Conservation (phyloP, 2,797 vertebrate species). For the Notamacropus eugenii region DNA sequence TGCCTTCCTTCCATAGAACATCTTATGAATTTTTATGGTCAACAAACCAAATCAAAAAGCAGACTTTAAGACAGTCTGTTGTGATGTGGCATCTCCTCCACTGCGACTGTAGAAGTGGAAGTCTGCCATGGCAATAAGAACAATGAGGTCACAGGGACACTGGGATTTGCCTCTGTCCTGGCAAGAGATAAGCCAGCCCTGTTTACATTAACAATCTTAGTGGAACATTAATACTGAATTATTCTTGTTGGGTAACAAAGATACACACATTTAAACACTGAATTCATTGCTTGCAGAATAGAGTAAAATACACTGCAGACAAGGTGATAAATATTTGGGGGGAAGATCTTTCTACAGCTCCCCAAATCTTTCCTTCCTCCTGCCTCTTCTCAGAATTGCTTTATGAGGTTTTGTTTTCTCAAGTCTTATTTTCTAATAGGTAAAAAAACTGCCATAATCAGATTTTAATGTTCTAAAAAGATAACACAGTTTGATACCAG, state of each 20-base stretch:
- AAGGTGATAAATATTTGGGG: background rate
- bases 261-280: background rate
- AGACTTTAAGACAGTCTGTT: background rate
- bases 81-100: background rate
- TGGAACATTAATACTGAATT: conserved; percentile 39
- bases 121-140: background rate
- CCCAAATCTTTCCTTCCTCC: conserved; percentile 43
- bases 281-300: background rate
- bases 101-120: background rate
- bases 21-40: conserved; percentile 9
- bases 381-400: conserved; percentile 70
- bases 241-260: conserved; percentile 19
- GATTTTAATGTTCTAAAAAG: conserved; percentile 61
- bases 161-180: background rate
- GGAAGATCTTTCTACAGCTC: conserved; percentile 38
- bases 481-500: conserved; percentile 57
- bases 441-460: conserved; percentile 57
- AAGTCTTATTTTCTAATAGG: conserved; percentile 32
- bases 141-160: conserved; percentile 27
- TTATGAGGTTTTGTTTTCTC: conserved; percentile 54
- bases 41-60: conserved; percentile 29
- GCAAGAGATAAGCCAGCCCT: conserved; percentile 16
- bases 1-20: conserved; percentile 10
- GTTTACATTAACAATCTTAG: conserved; percentile 39
- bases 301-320: conserved; percentile 19